Evolutionary conservation across 2,888 invertebrate genomes (phyloP), one percentile per base, ranked within the genome.

Genomic region (Machimus atricapillus): DNA sequence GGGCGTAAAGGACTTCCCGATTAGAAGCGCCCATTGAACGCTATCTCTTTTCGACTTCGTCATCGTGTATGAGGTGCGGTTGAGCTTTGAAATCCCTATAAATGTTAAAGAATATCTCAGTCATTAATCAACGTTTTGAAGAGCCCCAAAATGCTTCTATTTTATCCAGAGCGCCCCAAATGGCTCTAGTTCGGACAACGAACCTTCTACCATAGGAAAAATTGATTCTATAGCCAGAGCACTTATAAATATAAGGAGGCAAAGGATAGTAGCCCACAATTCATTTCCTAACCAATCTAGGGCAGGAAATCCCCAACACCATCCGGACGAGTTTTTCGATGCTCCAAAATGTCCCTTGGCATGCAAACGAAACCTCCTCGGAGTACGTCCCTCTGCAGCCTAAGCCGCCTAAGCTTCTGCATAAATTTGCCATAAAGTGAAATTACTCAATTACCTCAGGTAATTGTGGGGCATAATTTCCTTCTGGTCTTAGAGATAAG

Each of bases 391-490:
- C 19, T 66, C 66, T 9, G 66, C 66, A 66, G 27, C 2, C n/a
- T 43, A 78, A 43, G 43, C 37, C 43, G 40, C n/a, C 46, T 23
- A 19, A 78, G 78, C 66, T 52, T n/a, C 43, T 81, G 56, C 81
- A 81, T 81, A 81, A 81, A 81, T 31, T 81, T 81, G 52, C 52
- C 81, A 81, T 81, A 81, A 56, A 52, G 23, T 52, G 27, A 81
- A 81, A 81, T 81, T 81, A 56, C 81, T 56, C 52, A 81, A 81
- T 81, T 81, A 81, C 27, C 52, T 56, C 81, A 81, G 52, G 81
- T 56, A 81, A 81, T 81, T 81, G 52, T 27, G 81, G 46, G 23
- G 27, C 81, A 27, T 81, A 81, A 81, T 81, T 52, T 56, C 56
- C 52, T 56, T 27, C 56, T 81, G 81, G 52, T 34, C 43, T 27